Evolutionary conservation across 2,113 vertebrate genomes (phyloP), one percentile per base, ranked within the genome.

Genomic region (Pseudorectes ferrugineus): DNA sequence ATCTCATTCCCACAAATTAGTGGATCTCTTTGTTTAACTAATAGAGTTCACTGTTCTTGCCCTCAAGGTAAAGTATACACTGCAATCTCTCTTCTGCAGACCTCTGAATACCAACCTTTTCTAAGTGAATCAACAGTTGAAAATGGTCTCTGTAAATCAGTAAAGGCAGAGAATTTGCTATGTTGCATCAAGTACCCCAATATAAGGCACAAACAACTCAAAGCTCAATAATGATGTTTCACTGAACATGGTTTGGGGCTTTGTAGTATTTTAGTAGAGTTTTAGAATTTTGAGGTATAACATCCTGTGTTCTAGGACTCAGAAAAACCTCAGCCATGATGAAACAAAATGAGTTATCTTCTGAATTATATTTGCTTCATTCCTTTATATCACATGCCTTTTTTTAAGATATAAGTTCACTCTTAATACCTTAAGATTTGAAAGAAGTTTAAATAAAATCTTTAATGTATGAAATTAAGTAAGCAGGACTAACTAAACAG

Each of bases 51-150:
- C 77, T 96, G 97, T 48, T 97, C 95, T 63, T 92, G 58, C 61
- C 89, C 79, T 92, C 97, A 97, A 97, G 97, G 96, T 98, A 97
- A 98, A 97, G 87, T 51, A 97, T 85, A 97, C 96, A 97, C 29
- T 96, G 93, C 86, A 96, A 95, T 95, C 97, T 93, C 73, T 72
- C 26, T 74, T 85, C 86, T 88, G 85, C 78, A 94, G 95, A 88
- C 76, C 29, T 42, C 49, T 92, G 38, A 91, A 81, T n/a, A 57
- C 57, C 92, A 88, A 18, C 45, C 63, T 91, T 93, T 85, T 72
- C 65, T 24, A 23, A 88, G 81, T 51, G 77, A 96, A 97, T 52
- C 85, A 94, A 85, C 52, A 66, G 74, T 11, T 80, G 82, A 78
- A 89, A 67, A 88, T 58, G 12, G 45, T 75, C 85, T 92, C 78